phyloP scores from a whole-genome alignment of 2,888 invertebrate species.

The Ecliptopera silaceata region DNA sequence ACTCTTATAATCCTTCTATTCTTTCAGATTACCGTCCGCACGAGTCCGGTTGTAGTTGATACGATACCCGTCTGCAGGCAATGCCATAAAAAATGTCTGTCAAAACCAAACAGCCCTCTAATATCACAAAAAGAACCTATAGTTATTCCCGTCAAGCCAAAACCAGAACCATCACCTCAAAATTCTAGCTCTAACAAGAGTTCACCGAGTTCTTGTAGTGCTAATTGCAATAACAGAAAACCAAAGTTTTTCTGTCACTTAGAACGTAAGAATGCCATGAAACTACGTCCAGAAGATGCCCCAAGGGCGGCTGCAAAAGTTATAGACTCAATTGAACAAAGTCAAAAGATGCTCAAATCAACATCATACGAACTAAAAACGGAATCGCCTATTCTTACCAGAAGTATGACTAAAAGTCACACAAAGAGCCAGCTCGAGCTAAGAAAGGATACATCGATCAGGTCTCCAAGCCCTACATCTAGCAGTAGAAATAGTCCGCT shows the following conservation, averaged over 20 bases:
- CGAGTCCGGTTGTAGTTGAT: slow-evolving; percentile 88
- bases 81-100: slow-evolving; percentile 90
- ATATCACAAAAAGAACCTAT: slow-evolving; percentile 73
- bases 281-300: slow-evolving; percentile 75
- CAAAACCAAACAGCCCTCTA: slow-evolving; percentile 80
- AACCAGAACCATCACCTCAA: slow-evolving; percentile 68
- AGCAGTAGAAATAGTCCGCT: slow-evolving; percentile 79
- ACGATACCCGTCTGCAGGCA: slow-evolving; percentile 89
- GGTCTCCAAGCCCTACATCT: slow-evolving; percentile 75
- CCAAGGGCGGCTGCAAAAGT: slow-evolving; percentile 74
- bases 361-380: slow-evolving; percentile 77
- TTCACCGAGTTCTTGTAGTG: slow-evolving; percentile 69
- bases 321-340: slow-evolving; percentile 78
- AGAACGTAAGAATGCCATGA: slow-evolving; percentile 78
- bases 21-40: slow-evolving; percentile 89
- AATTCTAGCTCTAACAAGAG: slow-evolving; percentile 69
- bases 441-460: slow-evolving; percentile 68
- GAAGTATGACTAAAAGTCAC: slow-evolving; percentile 61
- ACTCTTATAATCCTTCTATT: slow-evolving; percentile 14
- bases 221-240: slow-evolving; percentile 69
- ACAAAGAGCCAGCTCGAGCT: slow-evolving; percentile 73
- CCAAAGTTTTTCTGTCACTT: slow-evolving; percentile 65
- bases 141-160: slow-evolving; percentile 57
- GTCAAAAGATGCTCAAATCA: slow-evolving; percentile 77
- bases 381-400: slow-evolving; percentile 68